Conservation (phyloP, 2,797 vertebrate species). For the Sphenodon punctatus region DNA sequence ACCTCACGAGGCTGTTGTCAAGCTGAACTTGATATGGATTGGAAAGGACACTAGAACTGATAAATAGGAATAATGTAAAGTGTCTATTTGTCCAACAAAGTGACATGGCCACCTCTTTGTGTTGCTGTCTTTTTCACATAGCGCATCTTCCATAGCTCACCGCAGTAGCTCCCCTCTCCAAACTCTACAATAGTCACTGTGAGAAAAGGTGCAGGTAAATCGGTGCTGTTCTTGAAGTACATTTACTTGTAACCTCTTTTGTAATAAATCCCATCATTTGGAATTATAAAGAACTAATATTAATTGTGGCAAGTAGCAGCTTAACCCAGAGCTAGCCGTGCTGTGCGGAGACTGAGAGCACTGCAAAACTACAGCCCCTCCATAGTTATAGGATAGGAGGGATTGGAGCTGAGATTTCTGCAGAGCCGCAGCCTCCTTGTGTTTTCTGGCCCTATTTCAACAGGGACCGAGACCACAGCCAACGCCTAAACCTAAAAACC, state of each 20-base stretch:
- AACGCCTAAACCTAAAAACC: background rate
- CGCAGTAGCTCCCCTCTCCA: background rate
- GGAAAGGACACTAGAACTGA: too few species aligned
- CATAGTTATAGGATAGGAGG: background rate
- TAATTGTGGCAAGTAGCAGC: too few species aligned
- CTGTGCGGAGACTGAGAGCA: background rate
- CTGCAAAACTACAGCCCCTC: background rate
- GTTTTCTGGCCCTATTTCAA: background rate
- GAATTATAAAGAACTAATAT: rapidly evolving
- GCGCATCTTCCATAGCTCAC: background rate
- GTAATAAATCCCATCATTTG: background rate
- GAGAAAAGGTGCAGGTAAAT: background rate
- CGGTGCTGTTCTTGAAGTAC: background rate
- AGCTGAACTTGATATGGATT: too few species aligned
- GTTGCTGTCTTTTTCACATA: too few species aligned
- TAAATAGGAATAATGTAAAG: too few species aligned
- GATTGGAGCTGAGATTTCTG: background rate
- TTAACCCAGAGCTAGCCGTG: too few species aligned
- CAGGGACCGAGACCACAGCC: background rate
- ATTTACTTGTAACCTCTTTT: background rate
- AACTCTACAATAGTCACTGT: too few species aligned
- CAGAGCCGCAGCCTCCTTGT: background rate
- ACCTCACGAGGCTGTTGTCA: too few species aligned
- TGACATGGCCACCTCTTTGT: background rate
- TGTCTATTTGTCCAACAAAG: background rate